phyloP scores from a whole-genome alignment of 2,113 vertebrate genomes.

The Vulpes lagopus region DNA sequence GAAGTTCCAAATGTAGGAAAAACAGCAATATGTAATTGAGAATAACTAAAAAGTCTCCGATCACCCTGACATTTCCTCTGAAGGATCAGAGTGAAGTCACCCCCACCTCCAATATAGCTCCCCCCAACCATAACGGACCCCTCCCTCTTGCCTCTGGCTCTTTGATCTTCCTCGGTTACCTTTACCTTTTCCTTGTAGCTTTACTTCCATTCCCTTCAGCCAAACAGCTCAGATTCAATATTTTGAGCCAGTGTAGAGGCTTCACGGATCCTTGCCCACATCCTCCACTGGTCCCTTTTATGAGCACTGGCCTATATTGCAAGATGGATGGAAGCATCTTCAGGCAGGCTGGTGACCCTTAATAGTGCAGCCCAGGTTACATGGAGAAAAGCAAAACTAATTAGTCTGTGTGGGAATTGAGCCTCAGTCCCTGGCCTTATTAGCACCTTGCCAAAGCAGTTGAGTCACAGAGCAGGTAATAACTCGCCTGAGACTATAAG shows the following conservation, averaged over 20 bases:
- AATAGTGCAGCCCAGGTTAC: not conserved
- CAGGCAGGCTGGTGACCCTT: not conserved
- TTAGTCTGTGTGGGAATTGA: slow-evolving; percentile 42
- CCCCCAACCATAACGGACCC: not conserved
- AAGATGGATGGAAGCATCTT: not conserved
- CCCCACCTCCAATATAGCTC: not conserved
- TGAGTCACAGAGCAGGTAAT: not conserved
- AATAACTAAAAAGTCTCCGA: not conserved
- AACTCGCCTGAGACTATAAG: not conserved
- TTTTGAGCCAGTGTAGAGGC: not conserved
- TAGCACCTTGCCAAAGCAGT: not conserved
- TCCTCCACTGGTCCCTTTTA: not conserved
- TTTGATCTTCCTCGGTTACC: not conserved
- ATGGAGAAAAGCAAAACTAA: not conserved
- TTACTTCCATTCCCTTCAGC: not conserved
- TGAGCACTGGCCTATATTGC: not conserved
- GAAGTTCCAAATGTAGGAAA: not conserved
- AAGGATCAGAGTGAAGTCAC: not conserved
- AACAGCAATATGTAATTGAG: not conserved
- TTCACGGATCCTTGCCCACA: not conserved
- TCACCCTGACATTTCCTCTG: not conserved
- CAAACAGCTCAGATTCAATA: not conserved
- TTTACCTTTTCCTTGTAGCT: not conserved
- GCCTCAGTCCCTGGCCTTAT: slow-evolving; percentile 51
- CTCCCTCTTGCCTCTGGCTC: not conserved